A percentile compares a stretch with the other conserved stretches of the same genome.
phyloP scores from a whole-genome alignment of 1,140 invertebrate genomes.

The Zaprionus davidi region DNA sequence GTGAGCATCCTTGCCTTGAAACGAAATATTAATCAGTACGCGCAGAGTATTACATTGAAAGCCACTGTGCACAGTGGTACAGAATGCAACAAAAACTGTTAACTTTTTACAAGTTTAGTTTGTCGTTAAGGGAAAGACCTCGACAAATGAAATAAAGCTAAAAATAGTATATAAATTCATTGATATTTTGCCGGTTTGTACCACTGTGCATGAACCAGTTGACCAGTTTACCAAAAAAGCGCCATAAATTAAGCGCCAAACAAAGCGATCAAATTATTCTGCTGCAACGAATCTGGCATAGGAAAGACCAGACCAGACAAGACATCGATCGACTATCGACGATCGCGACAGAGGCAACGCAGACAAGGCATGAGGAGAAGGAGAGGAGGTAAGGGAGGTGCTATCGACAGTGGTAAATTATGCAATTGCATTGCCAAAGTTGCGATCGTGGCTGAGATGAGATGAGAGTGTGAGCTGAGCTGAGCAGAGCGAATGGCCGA shows the following conservation, averaged over 20 bases:
- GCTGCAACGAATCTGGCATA: constrained; percentile 62
- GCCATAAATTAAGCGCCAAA: constrained; percentile 66
- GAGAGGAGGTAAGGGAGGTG: neutral
- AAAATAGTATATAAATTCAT: too few relatives aligned
- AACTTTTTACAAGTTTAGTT: neutral
- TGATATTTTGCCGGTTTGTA: neutral
- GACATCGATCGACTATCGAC: constrained; percentile 12
- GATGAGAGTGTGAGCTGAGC: neutral
- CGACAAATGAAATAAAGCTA: too few relatives aligned
- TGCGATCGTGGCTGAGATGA: constrained; percentile 14
- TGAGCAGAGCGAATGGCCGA: constrained; percentile 15
- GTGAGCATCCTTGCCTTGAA: constrained; percentile 73
- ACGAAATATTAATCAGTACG: constrained; percentile 16
- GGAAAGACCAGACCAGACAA: constrained; percentile 22
- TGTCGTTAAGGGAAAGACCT: too few relatives aligned
- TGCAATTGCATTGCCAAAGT: constrained; percentile 55
- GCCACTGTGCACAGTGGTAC: neutral
- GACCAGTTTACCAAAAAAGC: constrained; percentile 18
- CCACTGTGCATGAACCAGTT: constrained; percentile 15
- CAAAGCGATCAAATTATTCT: constrained; percentile 75
- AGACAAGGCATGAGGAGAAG: neutral
- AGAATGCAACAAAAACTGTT: neutral
- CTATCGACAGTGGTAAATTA: constrained; percentile 29
- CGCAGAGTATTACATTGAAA: constrained; percentile 5
- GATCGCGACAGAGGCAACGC: neutral